Conservation (phyloP, 92 coral and sea anemone genomes). For the Palythoa grandis region DNA sequence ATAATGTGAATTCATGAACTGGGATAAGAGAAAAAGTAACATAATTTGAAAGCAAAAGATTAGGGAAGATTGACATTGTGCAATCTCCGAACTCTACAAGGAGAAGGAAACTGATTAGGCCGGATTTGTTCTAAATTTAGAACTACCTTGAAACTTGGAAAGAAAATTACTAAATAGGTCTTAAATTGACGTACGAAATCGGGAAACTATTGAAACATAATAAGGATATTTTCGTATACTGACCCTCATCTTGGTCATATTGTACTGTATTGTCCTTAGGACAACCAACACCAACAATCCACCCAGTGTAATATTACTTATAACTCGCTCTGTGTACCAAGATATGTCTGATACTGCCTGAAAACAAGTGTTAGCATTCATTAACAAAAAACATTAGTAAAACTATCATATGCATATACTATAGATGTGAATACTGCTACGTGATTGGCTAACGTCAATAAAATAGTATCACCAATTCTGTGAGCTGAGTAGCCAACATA, state of each 20-base stretch:
- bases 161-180: no score
- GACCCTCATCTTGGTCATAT: conserved; percentile 99
- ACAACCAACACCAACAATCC: conserved; percentile 97
- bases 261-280: conserved; percentile 95
- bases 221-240: conserved; percentile 26
- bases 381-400: not conserved
- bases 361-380: not conserved
- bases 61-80: no score
- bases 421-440: not conserved
- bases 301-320: conserved; percentile 94
- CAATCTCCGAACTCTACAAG: no score
- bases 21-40: no score
- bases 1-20: no score
- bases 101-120: no score
- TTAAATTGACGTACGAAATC: not conserved
- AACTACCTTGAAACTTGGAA: no score
- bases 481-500: no score
- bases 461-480: no score
- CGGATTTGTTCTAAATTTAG: no score
- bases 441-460: not conserved
- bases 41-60: no score
- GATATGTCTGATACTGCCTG: conserved; percentile 79
- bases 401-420: not conserved
- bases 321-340: conserved; percentile 96
- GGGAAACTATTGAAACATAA: not conserved